Percentiles rank a stretch among this genome's conserved stretches.
Conservation (phyloP, 2,888 invertebrate genomes). For the Eristalis tenax region DNA sequence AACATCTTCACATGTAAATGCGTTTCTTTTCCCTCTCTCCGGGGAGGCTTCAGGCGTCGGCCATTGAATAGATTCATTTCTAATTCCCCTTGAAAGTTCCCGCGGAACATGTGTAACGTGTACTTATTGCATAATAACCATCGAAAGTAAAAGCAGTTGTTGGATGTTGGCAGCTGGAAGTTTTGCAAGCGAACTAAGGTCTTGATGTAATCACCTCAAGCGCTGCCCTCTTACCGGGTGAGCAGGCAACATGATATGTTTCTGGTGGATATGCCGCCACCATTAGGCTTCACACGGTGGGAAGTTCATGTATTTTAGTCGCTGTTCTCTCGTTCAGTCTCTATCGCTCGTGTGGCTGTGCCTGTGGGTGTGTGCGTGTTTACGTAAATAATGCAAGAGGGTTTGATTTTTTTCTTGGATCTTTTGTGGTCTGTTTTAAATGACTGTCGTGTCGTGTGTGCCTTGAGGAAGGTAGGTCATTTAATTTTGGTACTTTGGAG, state of each 20-base stretch:
- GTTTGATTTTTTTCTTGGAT: background rate
- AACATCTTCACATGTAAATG: constrained; percentile 8
- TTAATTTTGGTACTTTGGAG: background rate
- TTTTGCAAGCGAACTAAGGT: constrained; percentile 25
- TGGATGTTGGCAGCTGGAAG: background rate
- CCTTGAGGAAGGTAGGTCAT: background rate
- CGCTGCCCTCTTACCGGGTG: background rate
- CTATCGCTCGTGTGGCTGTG: too few relatives aligned
- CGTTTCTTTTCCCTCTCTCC: background rate
- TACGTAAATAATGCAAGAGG: background rate
- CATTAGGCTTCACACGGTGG: constrained; percentile 16
- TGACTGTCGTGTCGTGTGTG: background rate
- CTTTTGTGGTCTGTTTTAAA: background rate
- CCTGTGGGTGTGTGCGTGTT: background rate
- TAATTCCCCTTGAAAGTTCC: constrained; percentile 20
- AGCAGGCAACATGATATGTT: constrained; percentile 27
- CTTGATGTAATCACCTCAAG: constrained; percentile 34
- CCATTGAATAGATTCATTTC: constrained; percentile 7
- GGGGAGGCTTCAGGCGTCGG: background rate
- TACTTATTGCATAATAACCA: constrained; percentile 22
- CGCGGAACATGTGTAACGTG: constrained; percentile 11
- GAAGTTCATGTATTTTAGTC: constrained; percentile 13
- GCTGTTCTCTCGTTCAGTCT: background rate
- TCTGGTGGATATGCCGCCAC: constrained; percentile 8
- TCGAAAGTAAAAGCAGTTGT: constrained; percentile 45